phyloP scores from a whole-genome alignment of 2,888 invertebrate species.

The Steinernema scapterisci region DNA sequence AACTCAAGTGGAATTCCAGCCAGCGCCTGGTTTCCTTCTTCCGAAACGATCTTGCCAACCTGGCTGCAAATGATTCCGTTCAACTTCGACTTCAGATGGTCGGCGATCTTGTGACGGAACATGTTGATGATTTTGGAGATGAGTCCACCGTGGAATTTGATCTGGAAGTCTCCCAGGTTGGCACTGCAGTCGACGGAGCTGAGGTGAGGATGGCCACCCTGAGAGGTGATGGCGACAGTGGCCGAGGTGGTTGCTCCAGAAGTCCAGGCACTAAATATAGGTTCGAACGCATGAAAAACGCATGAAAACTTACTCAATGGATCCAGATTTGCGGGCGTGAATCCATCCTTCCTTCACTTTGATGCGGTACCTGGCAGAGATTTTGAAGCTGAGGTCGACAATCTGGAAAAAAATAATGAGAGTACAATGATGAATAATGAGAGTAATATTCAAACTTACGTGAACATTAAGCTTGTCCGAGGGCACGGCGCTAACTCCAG shows the following conservation, averaged over 20 bases:
- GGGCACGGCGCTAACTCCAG: constrained; percentile 19
- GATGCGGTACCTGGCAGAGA: constrained; percentile 17
- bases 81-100: constrained; percentile 24
- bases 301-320: neutral
- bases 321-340: constrained; percentile 16
- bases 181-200: constrained; percentile 1
- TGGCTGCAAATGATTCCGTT: neutral
- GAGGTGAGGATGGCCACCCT: constrained; percentile 15
- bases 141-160: constrained; percentile 21
- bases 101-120: neutral
- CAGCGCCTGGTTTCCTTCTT: constrained; percentile 16
- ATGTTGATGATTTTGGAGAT: constrained; percentile 3
- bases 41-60: neutral
- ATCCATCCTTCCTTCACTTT: constrained; percentile 9
- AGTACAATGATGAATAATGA: neutral
- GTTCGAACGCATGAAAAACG: neutral
- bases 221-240: neutral
- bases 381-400: constrained; percentile 2
- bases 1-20: neutral
- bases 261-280: neutral
- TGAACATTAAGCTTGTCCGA: constrained; percentile 22
- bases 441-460: constrained; percentile 1
- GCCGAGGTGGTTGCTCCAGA: constrained; percentile 2
- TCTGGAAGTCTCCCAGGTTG: constrained; percentile 6
- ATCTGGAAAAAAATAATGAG: neutral